These are phyloP conservation scores for Trissolcus brochymenae DNA, from an alignment of 2,888 invertebrate species.

Conservation along the genomic window DNA sequence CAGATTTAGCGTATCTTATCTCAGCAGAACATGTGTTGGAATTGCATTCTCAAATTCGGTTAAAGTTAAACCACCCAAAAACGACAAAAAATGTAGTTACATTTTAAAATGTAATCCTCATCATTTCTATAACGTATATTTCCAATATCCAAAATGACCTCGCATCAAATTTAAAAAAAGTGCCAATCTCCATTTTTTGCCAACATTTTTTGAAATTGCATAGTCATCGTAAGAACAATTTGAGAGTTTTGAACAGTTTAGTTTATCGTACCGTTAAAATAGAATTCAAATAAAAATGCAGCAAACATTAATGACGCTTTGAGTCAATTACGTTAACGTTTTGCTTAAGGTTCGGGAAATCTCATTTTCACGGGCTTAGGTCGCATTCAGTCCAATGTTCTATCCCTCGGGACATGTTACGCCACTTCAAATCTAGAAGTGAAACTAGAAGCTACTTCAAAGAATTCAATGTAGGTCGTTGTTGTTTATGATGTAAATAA, in stretches of 20 bases:
- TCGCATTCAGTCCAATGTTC: slow-evolving; percentile 45
- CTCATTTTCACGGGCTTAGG: slow-evolving; percentile 37
- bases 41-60: slow-evolving; percentile 34
- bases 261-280: not conserved
- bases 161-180: not conserved
- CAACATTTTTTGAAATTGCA: not conserved
- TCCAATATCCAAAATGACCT: too few species aligned
- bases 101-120: too few species aligned
- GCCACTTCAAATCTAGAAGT: slow-evolving; percentile 23
- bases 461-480: slow-evolving; percentile 40
- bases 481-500: slow-evolving; percentile 35
- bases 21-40: slow-evolving; percentile 34
- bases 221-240: not conserved
- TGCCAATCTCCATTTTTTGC: not conserved
- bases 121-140: too few species aligned
- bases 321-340: slow-evolving; percentile 34
- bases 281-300: not conserved
- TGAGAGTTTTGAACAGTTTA: not conserved
- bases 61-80: slow-evolving; percentile 13
- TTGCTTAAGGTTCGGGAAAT: slow-evolving; percentile 28
- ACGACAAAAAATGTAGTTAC: not conserved
- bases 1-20: slow-evolving; percentile 50
- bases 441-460: slow-evolving; percentile 23
- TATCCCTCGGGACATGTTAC: slow-evolving; percentile 26
- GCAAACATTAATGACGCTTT: not conserved